A percentile compares a stretch with the other conserved stretches of the same genome.
Evolutionary conservation across 2,888 invertebrate genomes (phyloP).

Genomic region (Exocentrus adspersus): DNA sequence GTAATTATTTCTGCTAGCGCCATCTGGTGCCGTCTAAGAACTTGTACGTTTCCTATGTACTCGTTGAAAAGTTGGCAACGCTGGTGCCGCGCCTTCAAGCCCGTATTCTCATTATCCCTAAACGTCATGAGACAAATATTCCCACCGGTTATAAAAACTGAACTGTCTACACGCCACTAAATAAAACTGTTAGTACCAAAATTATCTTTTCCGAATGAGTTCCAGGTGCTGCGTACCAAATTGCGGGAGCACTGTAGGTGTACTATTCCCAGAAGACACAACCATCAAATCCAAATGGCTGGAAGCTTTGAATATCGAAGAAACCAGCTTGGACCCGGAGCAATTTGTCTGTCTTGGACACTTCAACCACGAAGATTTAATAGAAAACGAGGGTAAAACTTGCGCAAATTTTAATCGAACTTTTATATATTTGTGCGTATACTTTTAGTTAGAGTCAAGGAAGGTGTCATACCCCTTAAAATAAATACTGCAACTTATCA

Average conservation of each 20-base stretch:
- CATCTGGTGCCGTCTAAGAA: not conserved
- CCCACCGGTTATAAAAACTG: conserved; percentile 45
- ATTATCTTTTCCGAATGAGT: conserved; percentile 28
- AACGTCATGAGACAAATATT: conserved; percentile 30
- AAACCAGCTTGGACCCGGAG: conserved; percentile 36
- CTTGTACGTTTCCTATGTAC: too few species aligned
- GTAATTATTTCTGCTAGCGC: not conserved
- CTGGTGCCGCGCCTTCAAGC: too few species aligned
- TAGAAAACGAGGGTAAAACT: not conserved
- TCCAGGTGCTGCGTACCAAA: conserved; percentile 56
- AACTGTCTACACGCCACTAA: conserved; percentile 40
- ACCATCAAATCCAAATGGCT: conserved; percentile 51
- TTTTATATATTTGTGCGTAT: not conserved
- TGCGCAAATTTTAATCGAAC: not conserved
- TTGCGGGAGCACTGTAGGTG: conserved; percentile 53
- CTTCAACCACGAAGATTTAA: conserved; percentile 46
- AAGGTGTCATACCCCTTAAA: conserved; percentile 2
- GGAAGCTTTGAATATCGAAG: conserved; percentile 46
- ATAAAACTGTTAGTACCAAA: conserved; percentile 36
- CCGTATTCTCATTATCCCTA: not conserved
- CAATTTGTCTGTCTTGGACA: conserved; percentile 57
- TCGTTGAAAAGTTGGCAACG: too few species aligned
- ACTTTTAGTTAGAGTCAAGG: conserved; percentile 16
- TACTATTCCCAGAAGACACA: conserved; percentile 53
- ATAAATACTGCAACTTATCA: not conserved